Conservation (phyloP, 2,113 vertebrate species). For the Sphyrna mokarran region DNA sequence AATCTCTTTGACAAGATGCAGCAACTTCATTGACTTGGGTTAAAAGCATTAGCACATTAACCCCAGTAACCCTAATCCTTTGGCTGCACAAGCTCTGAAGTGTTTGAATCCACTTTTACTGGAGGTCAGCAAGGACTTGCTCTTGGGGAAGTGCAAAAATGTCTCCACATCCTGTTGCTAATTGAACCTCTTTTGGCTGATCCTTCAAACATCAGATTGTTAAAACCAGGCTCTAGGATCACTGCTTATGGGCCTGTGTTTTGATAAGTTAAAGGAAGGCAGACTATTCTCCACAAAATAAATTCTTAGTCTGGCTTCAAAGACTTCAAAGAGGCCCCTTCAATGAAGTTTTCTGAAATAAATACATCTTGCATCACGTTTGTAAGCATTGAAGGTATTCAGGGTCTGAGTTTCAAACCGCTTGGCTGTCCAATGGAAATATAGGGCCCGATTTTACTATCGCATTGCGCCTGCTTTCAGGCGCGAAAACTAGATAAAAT, state of each 20-base stretch:
- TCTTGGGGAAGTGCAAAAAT: constrained; percentile 32
- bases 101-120: constrained; percentile 53
- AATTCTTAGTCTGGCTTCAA: background rate
- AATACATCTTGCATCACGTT: background rate
- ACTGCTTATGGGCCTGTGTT: background rate
- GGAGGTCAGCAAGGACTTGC: constrained; percentile 24
- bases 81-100: constrained; percentile 57
- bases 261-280: background rate
- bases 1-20: constrained; percentile 60
- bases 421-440: background rate
- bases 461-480: too few species aligned
- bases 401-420: background rate
- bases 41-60: constrained; percentile 70
- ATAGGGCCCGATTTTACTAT: too few species aligned
- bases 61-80: constrained; percentile 64
- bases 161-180: constrained; percentile 32
- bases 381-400: background rate
- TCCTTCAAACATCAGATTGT: constrained; percentile 17
- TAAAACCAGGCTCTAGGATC: background rate
- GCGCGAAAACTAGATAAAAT: too few species aligned
- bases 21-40: constrained; percentile 56
- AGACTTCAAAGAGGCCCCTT: background rate
- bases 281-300: background rate
- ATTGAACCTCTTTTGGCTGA: constrained; percentile 28
- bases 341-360: background rate